Evolutionary conservation across 2,113 vertebrate genomes (phyloP), one percentile per base, ranked within the genome.

Genomic region (Coracopsis vasa): DNA sequence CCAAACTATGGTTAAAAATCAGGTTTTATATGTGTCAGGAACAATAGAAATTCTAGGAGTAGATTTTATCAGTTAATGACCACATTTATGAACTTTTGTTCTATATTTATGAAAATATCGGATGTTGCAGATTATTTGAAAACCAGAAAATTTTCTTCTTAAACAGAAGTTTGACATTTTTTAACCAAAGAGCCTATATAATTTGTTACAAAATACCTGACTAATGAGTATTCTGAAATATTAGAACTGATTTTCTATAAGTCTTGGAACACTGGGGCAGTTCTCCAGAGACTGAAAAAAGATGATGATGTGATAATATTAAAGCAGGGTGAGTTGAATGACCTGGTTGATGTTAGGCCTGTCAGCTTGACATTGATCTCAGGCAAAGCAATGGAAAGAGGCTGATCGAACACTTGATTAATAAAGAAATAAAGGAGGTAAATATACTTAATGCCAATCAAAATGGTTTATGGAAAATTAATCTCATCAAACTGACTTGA

Each of bases 381-480:
- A 60, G 69, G 50, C 47, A 87, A 95, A 71, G 28, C 74, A 84
- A 95, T 71, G 50, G 45, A 87, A 91, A 78, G 61, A 74, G 25
- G 28, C 25, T 66, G 37, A 78, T 31, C 65, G 41, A 91, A 69
- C 16, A 3, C 19, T 91, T 58, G 67, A 88, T 86, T 94, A 92
- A 92, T 91, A 94, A 96, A 80, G 67, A 91, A 88, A 28, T 69
- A 47, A 80, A 62, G 21, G 25, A 80, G 39, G 54, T 62, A 92
- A 92, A 91, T 88, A 89, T 58, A 91, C 89, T 81, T 94, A 72
- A 86, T 48, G 72, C 21, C 53, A 83, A 37, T 95, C 80, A 89
- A 84, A 91, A 89, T 10, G 8, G 6, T 20, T 95, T 93, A 78
- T 41, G 37, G 64, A 92, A 83, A 87, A 89, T 71, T 91, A 92